Evolutionary conservation across 2,797 vertebrate genomes (phyloP), one percentile per base, ranked within the genome.

Genomic region (Somateria mollissima): DNA sequence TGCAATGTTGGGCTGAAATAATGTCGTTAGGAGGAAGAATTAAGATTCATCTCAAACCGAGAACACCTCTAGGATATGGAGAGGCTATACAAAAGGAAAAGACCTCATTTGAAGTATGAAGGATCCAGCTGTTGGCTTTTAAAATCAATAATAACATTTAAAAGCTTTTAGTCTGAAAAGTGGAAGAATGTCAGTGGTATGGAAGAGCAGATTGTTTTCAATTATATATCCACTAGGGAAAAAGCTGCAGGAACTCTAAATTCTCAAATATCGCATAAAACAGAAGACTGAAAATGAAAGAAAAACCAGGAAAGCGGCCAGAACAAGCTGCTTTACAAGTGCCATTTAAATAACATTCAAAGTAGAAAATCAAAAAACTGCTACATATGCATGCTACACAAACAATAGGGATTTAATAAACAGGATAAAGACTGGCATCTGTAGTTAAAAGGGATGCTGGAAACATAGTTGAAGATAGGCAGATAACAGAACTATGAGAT

Each of bases 11-110:
- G 28, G 15, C 49, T 87, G 15, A 74, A 74, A 75, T 12, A 81
- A n/a, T 0, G 0, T 28, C 4, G 15, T 11, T 36, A 47, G 37
- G 25, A 81, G 16, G 10, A 69, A 70, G 27, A 87, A 37, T 14
- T 30, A 39, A 19, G 56, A 47, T 25, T 75, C 67, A 64, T 8
- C 49, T 60, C 32, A 47, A 87, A 79, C 22, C 16, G 37, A 79
- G 30, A 27, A 56, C 47, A 77, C 0, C 0, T 18, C 28, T 13
- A 66, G 10, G 28, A 66, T 0, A 77, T 6, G 5, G 65, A 49
- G 28, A 66, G 39, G 57, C 45, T 57, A 9, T 30, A 58, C 14
- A 45, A 71, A 66, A 30, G 19, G 12, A n/a, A 81, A 89, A 76
- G 1, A 67, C 1, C 8, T 93, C 9, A 43, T 43, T 4, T 56